Conservation (phyloP, 64 coral and sea anemone species). For the Acropora yongei region DNA sequence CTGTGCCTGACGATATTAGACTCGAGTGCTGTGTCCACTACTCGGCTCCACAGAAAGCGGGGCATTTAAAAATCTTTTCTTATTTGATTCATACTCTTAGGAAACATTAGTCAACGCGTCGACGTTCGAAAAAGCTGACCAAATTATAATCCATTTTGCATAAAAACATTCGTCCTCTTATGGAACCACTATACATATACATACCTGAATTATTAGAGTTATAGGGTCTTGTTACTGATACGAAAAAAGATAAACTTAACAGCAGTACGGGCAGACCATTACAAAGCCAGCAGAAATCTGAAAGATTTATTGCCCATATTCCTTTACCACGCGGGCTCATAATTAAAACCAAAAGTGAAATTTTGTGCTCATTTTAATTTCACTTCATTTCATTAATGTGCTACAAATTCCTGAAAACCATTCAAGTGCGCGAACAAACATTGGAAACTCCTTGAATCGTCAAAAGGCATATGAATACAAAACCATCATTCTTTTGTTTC, state of each 20-base stretch:
- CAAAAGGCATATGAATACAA: conserved; percentile 6
- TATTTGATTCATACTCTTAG: too few relatives aligned
- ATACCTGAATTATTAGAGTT: not conserved
- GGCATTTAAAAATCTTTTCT: too few relatives aligned
- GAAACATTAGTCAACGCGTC: too few relatives aligned
- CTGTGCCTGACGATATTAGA: too few relatives aligned
- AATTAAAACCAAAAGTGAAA: not conserved
- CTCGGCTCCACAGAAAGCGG: too few relatives aligned
- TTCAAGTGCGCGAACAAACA: not conserved
- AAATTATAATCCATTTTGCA: too few relatives aligned
- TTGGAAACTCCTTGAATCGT: conserved; percentile 17
- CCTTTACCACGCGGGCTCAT: not conserved
- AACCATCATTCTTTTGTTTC: not conserved
- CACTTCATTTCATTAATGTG: not conserved
- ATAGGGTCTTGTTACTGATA: not conserved
- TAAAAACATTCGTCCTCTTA: too few relatives aligned
- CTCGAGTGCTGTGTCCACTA: too few relatives aligned
- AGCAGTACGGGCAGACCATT: not conserved
- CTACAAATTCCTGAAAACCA: not conserved
- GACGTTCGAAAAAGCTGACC: too few relatives aligned
- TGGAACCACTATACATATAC: not conserved
- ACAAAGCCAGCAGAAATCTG: not conserved
- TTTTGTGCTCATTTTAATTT: not conserved
- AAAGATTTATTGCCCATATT: not conserved
- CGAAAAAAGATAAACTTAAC: not conserved